These are phyloP conservation scores for Procambarus virginalis DNA, from an alignment of 1,140 invertebrate species.

Conservation along the genomic window DNA sequence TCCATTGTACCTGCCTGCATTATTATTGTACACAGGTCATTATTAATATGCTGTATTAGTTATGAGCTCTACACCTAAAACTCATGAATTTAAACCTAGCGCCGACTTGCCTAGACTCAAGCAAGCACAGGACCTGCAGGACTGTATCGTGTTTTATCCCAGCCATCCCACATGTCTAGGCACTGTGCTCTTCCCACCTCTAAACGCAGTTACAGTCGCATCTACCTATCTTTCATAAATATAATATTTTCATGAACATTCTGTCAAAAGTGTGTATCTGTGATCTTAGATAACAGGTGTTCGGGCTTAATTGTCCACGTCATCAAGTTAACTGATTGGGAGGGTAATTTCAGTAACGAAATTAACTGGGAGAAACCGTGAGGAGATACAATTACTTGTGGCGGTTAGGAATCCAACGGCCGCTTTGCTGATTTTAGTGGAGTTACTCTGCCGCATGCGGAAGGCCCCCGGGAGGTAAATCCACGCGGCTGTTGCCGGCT, in stretches of 20 bases:
- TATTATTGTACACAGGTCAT: too few relatives aligned
- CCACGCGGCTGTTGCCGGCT: not conserved
- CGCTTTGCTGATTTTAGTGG: constrained; percentile 22
- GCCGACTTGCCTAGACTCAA: too few relatives aligned
- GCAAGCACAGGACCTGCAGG: too few relatives aligned
- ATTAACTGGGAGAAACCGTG: not conserved
- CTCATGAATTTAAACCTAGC: too few relatives aligned
- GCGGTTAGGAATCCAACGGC: constrained; percentile 21
- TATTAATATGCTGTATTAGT: too few relatives aligned
- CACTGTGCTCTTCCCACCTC: too few relatives aligned
- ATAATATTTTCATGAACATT: not conserved
- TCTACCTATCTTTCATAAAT: not conserved
- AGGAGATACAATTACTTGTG: constrained; percentile 27
- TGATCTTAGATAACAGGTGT: not conserved
- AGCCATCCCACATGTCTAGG: too few relatives aligned
- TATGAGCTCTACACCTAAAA: too few relatives aligned
- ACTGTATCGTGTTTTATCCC: too few relatives aligned
- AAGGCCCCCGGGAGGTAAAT: not conserved
- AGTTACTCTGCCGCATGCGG: constrained; percentile 23
- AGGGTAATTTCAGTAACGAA: not conserved
- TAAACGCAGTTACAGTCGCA: too few relatives aligned
- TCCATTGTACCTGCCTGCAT: too few relatives aligned
- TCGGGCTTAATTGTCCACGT: not conserved
- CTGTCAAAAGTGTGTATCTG: not conserved
- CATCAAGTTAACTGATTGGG: not conserved